Evolutionary conservation across 2,888 invertebrate genomes (phyloP).

Genomic region (Scaptomyza tumidula): DNA sequence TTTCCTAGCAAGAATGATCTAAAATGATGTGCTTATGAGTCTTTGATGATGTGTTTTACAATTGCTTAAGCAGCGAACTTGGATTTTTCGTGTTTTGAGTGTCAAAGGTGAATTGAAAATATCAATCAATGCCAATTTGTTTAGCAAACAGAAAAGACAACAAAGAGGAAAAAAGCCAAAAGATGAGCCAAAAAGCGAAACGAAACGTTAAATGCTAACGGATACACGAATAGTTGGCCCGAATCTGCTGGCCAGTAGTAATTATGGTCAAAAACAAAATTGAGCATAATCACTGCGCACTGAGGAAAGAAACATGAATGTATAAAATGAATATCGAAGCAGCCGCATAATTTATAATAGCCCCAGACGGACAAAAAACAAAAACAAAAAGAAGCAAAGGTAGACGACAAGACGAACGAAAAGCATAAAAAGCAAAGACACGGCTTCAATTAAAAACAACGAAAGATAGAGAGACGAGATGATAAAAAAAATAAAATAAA

Average conservation of each 20-base stretch:
- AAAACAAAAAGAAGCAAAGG: constrained; percentile 6
- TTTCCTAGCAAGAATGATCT: background rate
- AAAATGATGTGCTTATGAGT: constrained; percentile 30
- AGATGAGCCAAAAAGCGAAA: constrained; percentile 39
- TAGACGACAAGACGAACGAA: constrained; percentile 40
- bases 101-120: constrained; percentile 60
- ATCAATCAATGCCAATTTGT: constrained; percentile 76
- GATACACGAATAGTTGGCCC: constrained; percentile 48
- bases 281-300: constrained; percentile 74
- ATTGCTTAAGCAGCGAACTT: constrained; percentile 25
- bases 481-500: constrained; percentile 18
- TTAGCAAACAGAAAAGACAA: constrained; percentile 57
- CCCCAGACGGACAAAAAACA: constrained; percentile 19
- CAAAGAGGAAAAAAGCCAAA: constrained; percentile 1
- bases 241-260: constrained; percentile 44
- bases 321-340: constrained; percentile 72
- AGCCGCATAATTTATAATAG: constrained; percentile 66
- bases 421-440: constrained; percentile 66
- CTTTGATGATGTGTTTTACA: constrained; percentile 22
- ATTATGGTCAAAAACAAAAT: constrained; percentile 79
- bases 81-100: constrained; percentile 24
- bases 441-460: constrained; percentile 73
- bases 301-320: constrained; percentile 66
- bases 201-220: constrained; percentile 45
- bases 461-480: constrained; percentile 37